These are phyloP conservation scores for Herpetotheres cachinnans DNA, from an alignment of 2,113 vertebrate genomes.

Conservation along the genomic window DNA sequence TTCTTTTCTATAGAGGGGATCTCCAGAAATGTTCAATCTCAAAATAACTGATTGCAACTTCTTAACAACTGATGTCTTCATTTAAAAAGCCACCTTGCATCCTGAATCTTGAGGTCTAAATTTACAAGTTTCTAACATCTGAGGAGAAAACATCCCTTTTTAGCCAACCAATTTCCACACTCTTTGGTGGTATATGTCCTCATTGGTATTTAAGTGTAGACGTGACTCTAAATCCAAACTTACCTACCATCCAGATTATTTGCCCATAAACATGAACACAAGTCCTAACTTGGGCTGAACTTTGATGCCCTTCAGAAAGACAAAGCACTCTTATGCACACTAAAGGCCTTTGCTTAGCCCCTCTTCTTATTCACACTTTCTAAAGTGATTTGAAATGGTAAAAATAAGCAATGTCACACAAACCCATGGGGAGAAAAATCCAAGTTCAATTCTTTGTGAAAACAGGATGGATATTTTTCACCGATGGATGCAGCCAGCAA, in stretches of 20 bases:
- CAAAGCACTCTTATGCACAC: background rate
- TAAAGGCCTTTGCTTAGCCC: background rate
- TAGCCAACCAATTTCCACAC: background rate
- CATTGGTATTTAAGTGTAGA: background rate
- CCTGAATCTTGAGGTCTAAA: background rate
- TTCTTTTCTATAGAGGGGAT: background rate
- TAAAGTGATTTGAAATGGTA: background rate
- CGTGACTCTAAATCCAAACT: background rate
- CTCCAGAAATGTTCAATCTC: background rate
- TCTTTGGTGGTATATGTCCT: background rate
- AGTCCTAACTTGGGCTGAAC: background rate
- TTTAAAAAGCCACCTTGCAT: background rate
- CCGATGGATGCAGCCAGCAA: background rate
- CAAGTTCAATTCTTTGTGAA: background rate
- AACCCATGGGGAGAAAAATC: background rate
- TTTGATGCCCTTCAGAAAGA: background rate
- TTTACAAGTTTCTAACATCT: background rate
- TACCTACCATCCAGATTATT: background rate
- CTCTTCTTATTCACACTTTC: background rate
- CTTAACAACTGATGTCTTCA: background rate
- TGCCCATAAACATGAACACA: background rate
- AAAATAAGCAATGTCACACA: background rate
- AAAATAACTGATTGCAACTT: background rate
- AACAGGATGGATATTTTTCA: background rate
- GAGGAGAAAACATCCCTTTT: background rate